Conservation (phyloP, 2,113 vertebrate species). For the Clupea harengus region DNA sequence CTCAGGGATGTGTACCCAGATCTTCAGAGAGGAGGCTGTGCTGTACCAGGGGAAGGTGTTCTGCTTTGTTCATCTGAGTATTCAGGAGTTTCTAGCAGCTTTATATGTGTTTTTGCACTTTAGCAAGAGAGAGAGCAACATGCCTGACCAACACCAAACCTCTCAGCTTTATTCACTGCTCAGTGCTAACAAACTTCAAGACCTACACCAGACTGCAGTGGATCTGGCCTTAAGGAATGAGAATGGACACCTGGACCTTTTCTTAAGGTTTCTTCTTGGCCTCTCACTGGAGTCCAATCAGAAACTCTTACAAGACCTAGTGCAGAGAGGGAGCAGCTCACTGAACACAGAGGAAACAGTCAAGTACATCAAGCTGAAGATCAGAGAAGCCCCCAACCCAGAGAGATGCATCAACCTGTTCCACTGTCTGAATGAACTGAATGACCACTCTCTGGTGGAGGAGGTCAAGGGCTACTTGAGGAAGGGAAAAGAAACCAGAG, state of each 20-base stretch:
- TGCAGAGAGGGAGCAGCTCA: neutral
- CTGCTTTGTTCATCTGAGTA: too few relatives aligned
- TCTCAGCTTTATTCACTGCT: neutral
- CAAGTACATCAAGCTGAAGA: neutral
- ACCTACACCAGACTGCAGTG: neutral
- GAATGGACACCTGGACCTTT: neutral
- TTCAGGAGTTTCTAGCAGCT: neutral
- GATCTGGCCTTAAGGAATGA: neutral
- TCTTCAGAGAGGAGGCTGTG: too few relatives aligned
- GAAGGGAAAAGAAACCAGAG: neutral
- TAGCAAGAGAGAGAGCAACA: neutral
- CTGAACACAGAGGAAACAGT: neutral
- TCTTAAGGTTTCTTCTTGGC: neutral
- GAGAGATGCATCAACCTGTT: neutral
- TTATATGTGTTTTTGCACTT: neutral
- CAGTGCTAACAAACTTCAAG: neutral
- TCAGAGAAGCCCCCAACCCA: neutral
- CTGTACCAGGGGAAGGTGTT: too few relatives aligned
- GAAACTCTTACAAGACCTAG: neutral
- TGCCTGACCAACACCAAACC: neutral
- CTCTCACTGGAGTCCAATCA: conserved; percentile 3
- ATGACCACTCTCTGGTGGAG: neutral
- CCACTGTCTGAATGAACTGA: neutral
- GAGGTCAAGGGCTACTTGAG: conserved; percentile 1
- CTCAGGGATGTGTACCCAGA: too few relatives aligned